These are phyloP conservation scores for Phrynocephalus guinanensis DNA, from an alignment of 2,797 vertebrate species.

Conservation along the genomic window DNA sequence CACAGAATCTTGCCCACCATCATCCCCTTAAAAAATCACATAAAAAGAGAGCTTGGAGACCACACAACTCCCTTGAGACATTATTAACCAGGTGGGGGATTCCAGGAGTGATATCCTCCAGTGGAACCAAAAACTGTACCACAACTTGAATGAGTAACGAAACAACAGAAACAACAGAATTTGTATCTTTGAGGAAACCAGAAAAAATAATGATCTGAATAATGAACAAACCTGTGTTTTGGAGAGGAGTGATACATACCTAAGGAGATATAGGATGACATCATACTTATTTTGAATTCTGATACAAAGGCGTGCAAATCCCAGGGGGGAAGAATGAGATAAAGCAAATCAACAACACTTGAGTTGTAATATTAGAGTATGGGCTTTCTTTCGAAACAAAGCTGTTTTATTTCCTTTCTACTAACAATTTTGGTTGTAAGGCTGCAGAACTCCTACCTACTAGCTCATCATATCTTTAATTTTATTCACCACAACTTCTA, in stretches of 20 bases:
- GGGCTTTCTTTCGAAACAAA: neutral
- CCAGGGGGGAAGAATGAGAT: neutral
- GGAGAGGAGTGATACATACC: neutral
- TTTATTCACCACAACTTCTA: neutral
- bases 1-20: too few species aligned
- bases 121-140: too few species aligned
- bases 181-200: neutral
- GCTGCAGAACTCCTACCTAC: neutral
- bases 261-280: neutral
- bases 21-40: too few species aligned
- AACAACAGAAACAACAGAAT: neutral
- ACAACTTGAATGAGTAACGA: too few species aligned
- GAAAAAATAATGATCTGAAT: neutral
- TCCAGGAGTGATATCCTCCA: too few species aligned
- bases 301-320: slow-evolving; percentile 2
- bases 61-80: too few species aligned
- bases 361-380: neutral
- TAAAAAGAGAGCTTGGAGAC: too few species aligned
- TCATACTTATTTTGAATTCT: neutral
- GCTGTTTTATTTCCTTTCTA: neutral
- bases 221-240: neutral
- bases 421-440: too few species aligned
- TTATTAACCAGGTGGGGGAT: too few species aligned
- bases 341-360: neutral
- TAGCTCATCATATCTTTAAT: neutral